phyloP scores from a whole-genome alignment of 2,888 invertebrate species.

The Eilema caniola region DNA sequence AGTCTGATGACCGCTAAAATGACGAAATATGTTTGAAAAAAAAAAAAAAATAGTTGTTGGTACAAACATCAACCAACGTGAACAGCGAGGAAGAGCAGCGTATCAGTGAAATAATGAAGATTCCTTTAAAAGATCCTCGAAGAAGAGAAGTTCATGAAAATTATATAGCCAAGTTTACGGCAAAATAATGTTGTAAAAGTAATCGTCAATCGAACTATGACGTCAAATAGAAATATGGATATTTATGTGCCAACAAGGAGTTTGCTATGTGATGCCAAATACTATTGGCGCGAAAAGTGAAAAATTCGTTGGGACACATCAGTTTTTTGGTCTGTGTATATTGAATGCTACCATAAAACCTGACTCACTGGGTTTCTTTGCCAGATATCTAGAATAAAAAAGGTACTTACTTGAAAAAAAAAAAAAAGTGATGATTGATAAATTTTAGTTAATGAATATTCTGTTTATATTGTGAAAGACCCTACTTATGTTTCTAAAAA shows the following conservation, averaged over 20 bases:
- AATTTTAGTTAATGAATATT: background rate
- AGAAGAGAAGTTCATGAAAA: no score
- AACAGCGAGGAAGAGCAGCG: background rate
- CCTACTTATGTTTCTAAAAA: background rate
- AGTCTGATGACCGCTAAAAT: background rate
- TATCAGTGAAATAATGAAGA: background rate
- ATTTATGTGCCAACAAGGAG: constrained; percentile 18
- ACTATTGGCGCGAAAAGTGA: constrained; percentile 10
- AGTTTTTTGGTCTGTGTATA: background rate
- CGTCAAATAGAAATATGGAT: constrained; percentile 9
- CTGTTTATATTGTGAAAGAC: constrained; percentile 1
- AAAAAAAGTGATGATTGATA: background rate
- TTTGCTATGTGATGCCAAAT: constrained; percentile 18
- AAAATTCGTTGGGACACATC: constrained; percentile 9
- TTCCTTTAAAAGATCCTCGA: background rate
- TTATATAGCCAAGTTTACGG: background rate
- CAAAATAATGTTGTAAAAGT: background rate
- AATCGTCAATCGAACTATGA: background rate
- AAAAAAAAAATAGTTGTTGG: no score
- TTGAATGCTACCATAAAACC: background rate
- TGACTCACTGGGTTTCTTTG: background rate
- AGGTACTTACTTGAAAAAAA: background rate
- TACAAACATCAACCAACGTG: background rate
- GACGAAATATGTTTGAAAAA: background rate
- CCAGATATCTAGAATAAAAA: background rate